These are phyloP conservation scores for Merluccius polli DNA, from an alignment of 2,797 vertebrate species.

Conservation along the genomic window DNA sequence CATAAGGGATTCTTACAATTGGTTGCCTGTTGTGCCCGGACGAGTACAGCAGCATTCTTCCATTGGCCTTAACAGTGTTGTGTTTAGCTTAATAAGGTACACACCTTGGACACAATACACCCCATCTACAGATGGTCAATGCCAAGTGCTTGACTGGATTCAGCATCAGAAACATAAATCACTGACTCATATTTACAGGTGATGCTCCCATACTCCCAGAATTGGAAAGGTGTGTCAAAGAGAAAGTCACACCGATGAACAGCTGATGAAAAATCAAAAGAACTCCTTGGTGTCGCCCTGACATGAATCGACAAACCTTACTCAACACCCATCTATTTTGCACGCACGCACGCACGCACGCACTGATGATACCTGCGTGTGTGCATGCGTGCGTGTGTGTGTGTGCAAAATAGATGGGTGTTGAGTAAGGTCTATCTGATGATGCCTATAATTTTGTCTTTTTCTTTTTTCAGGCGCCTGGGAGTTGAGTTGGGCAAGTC, in stretches of 20 bases:
- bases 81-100: background rate
- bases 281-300: background rate
- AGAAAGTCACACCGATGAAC: background rate
- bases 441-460: background rate
- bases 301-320: background rate
- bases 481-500: slow-evolving; percentile 94
- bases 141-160: background rate
- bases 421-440: too few relatives aligned
- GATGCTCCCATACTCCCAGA: background rate
- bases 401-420: too few relatives aligned
- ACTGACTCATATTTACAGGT: background rate
- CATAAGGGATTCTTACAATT: background rate
- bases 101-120: background rate
- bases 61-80: background rate
- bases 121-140: background rate
- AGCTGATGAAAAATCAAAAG: background rate
- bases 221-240: background rate
- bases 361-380: too few relatives aligned
- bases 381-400: too few relatives aligned
- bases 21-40: background rate
- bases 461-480: slow-evolving; percentile 74
- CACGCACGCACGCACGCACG: background rate
- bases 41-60: background rate
- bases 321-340: too few relatives aligned
- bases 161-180: background rate